phyloP scores from a whole-genome alignment of 1,140 invertebrate species.

The Cyclina sinensis region DNA sequence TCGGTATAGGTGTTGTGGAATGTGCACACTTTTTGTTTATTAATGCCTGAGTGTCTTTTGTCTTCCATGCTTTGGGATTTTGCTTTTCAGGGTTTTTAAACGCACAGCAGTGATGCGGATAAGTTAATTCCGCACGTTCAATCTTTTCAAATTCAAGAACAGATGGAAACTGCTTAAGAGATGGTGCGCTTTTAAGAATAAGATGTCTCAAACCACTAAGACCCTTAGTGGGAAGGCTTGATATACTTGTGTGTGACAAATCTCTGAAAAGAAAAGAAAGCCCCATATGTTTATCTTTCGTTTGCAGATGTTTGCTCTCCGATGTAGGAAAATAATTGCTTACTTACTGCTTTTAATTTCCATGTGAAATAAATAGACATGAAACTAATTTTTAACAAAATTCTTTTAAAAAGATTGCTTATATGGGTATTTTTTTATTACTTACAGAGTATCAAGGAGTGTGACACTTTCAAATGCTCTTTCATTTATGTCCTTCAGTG shows the following conservation, averaged over 20 bases:
- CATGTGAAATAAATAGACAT: too few species aligned
- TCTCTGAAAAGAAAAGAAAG: slow-evolving; percentile 88
- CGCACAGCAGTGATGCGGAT: slow-evolving; percentile 96
- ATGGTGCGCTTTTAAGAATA: slow-evolving; percentile 90
- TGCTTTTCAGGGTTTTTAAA: slow-evolving; percentile 94
- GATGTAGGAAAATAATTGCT: too few species aligned
- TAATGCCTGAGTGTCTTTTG: slow-evolving; percentile 72
- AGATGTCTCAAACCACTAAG: slow-evolving; percentile 91
- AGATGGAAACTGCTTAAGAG: slow-evolving; percentile 93
- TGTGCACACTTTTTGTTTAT: slow-evolving; percentile 73
- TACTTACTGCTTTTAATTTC: too few species aligned
- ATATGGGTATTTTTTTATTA: too few species aligned
- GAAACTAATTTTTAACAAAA: too few species aligned
- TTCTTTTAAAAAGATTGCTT: too few species aligned
- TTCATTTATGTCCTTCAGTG: slow-evolving; percentile 38
- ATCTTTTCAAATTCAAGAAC: slow-evolving; percentile 91
- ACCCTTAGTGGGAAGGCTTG: slow-evolving; percentile 91
- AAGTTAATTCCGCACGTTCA: slow-evolving; percentile 90
- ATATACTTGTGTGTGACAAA: slow-evolving; percentile 92
- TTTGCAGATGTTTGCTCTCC: too few species aligned
- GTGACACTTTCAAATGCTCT: slow-evolving; percentile 22
- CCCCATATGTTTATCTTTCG: too few species aligned
- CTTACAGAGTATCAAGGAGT: slow-evolving; percentile 42
- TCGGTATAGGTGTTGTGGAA: slow-evolving; percentile 39
- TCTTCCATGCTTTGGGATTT: slow-evolving; percentile 89